Conservation (phyloP, 2,888 invertebrate genomes). For the Xestia xanthographa region DNA sequence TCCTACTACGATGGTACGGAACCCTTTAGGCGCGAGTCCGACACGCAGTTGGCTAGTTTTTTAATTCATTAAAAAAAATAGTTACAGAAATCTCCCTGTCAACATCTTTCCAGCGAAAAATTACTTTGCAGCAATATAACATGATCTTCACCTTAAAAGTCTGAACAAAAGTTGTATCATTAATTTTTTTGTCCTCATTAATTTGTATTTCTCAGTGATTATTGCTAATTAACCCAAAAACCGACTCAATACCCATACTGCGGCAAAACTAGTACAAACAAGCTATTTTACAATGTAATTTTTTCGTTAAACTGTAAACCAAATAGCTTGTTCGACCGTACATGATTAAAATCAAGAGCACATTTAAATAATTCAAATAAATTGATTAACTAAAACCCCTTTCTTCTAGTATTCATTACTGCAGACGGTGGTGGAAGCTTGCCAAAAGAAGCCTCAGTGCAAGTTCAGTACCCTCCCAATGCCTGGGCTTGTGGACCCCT, state of each 20-base stretch:
- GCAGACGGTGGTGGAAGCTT: constrained; percentile 97
- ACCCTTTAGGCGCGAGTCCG: too few relatives aligned
- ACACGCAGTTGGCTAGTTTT: background rate
- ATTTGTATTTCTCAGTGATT: background rate
- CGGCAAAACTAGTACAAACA: background rate
- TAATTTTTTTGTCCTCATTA: background rate
- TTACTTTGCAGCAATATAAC: background rate
- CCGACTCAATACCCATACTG: background rate
- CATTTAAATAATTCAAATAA: constrained; percentile 36
- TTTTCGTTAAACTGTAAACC: too few relatives aligned
- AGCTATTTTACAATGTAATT: too few relatives aligned
- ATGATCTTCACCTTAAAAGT: background rate
- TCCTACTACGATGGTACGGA: too few relatives aligned
- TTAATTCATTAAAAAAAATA: background rate
- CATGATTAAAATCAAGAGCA: background rate
- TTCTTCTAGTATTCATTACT: constrained; percentile 94
- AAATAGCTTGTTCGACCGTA: too few relatives aligned
- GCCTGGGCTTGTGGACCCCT: constrained; percentile 96
- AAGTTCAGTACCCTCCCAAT: constrained; percentile 96
- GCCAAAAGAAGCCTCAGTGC: constrained; percentile 97
- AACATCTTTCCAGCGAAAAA: background rate
- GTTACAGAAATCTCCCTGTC: background rate
- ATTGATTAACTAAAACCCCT: constrained; percentile 39
- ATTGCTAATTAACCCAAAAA: background rate
- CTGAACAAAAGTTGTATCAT: background rate